A percentile compares a stretch with the other conserved stretches of the same genome.
Conservation (phyloP, 30 jellyfish, hydroid and myxozoan genomes). For the Pelagia noctiluca region DNA sequence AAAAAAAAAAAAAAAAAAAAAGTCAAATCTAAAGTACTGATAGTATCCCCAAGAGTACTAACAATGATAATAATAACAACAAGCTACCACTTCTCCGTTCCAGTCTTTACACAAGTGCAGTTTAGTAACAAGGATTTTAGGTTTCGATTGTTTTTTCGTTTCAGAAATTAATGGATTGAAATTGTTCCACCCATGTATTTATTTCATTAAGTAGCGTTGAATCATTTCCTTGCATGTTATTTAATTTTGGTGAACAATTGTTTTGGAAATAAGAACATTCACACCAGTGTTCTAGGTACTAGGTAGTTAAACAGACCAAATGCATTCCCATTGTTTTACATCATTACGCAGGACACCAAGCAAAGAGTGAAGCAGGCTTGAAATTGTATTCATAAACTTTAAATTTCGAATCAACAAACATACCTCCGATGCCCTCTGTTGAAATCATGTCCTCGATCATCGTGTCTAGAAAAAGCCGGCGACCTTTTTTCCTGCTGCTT, state of each 20-base stretch:
- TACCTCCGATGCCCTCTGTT: constrained; percentile 64
- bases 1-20: too few species aligned
- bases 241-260: too few species aligned
- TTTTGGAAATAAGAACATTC: background rate
- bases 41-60: too few species aligned
- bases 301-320: background rate
- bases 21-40: background rate
- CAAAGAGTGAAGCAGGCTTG: background rate
- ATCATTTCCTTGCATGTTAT: too few species aligned
- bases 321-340: background rate
- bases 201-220: too few species aligned
- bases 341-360: background rate
- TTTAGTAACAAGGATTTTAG: too few species aligned
- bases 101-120: background rate
- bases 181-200: too few species aligned
- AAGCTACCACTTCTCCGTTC: too few species aligned
- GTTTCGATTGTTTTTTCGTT: too few species aligned
- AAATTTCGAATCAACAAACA: background rate
- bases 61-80: background rate
- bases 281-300: background rate
- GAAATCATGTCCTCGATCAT: constrained; percentile 30
- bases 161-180: too few species aligned
- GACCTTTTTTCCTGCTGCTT: constrained; percentile 47
- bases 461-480: constrained; percentile 42
- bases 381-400: background rate